Conservation (phyloP, 2,888 invertebrate species). For the Sphaeridia pumilis region DNA sequence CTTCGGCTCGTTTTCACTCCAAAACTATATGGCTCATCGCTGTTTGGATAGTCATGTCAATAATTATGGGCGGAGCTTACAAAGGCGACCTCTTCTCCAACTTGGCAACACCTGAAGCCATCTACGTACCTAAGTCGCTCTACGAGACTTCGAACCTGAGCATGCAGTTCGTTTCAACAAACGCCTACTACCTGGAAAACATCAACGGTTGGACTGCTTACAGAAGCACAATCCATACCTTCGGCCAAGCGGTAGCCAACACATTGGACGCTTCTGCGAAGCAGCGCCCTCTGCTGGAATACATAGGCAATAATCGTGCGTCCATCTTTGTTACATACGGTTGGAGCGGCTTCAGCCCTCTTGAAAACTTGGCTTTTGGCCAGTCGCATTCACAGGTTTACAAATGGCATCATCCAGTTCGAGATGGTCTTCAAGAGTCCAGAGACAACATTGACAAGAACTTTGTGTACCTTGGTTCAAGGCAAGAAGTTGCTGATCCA, state of each 20-base stretch:
- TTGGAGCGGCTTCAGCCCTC: neutral
- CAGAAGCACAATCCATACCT: neutral
- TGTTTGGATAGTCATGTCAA: constrained; percentile 9
- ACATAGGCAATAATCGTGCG: neutral
- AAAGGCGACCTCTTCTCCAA: constrained; percentile 11
- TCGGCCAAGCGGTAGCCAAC: neutral
- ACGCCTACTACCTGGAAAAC: constrained; percentile 3
- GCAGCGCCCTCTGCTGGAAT: neutral
- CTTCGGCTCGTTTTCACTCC: neutral
- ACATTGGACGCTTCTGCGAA: neutral
- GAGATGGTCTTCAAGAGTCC: neutral
- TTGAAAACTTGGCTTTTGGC: neutral
- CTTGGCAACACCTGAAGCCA: constrained; percentile 3
- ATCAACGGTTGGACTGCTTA: neutral
- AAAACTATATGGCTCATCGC: constrained; percentile 3
- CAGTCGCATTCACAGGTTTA: neutral
- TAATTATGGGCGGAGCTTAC: constrained; percentile 8
- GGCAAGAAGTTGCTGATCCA: neutral
- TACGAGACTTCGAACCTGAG: neutral
- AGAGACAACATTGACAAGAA: no score
- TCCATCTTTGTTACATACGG: no score
- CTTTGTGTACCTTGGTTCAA: constrained; percentile 4
- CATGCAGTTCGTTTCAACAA: neutral
- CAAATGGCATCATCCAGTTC: neutral
- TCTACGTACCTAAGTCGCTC: constrained; percentile 4